phyloP scores from a whole-genome alignment of 2,888 invertebrate species.

The Dolichopus griseipennis region DNA sequence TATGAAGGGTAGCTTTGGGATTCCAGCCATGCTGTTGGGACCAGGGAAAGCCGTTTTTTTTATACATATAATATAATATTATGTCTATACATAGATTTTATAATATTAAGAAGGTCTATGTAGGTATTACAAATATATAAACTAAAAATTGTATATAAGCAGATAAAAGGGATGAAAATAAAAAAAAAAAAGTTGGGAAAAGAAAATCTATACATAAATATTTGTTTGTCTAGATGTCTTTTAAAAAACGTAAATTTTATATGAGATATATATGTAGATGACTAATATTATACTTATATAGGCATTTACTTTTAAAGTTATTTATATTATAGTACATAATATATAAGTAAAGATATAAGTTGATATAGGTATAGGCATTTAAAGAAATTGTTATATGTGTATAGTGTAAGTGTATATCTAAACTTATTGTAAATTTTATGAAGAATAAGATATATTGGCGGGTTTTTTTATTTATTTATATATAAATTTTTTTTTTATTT shows the following conservation, averaged over 20 bases:
- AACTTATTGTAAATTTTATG: not conserved
- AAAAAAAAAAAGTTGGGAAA: not conserved
- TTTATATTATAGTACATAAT: no score
- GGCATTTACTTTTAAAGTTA: no score
- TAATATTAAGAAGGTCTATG: no score
- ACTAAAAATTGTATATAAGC: not conserved
- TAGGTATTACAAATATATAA: not conserved
- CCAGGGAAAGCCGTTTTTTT: slow-evolving; percentile 36
- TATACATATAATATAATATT: not conserved
- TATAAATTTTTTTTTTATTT: not conserved
- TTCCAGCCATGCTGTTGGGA: slow-evolving; percentile 44
- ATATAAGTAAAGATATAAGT: no score
- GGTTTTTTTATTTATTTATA: not conserved
- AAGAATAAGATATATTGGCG: not conserved
- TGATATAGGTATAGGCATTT: no score
- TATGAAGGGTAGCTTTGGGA: slow-evolving; percentile 39
- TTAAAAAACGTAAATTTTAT: not conserved
- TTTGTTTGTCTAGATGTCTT: slow-evolving; percentile 11
- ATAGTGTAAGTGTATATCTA: not conserved
- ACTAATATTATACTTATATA: not conserved
- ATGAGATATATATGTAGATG: not conserved
- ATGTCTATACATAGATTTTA: no score
- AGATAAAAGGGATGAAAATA: not conserved
- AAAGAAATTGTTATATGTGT: not conserved
- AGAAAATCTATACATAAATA: not conserved